Evolutionary conservation across 1,140 invertebrate species (phyloP), one percentile per base, ranked within the genome.

Genomic region (Mactra quadrangularis): DNA sequence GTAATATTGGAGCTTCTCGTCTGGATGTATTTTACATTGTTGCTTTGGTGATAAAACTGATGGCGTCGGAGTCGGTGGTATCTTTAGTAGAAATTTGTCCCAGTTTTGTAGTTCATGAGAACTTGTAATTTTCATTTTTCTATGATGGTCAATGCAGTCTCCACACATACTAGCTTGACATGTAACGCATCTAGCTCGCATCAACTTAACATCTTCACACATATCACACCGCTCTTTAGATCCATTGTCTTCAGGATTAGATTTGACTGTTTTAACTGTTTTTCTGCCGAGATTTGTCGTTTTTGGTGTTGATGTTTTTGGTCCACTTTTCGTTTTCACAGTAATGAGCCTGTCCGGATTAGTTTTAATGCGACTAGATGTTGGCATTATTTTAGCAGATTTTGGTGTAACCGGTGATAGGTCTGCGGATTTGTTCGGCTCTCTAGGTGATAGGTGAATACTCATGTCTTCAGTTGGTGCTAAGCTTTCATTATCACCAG

Each of bases 91-190:
- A 47, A 50, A 74, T 35, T 72, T 64, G 29, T 64, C 78, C 57
- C 70, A 72, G 45, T 68, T 35, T 52, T 72, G 68, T 13, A 74
- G 41, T n/a, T 82, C 78, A 31, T 82, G 78, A 13, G 59, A 22
- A n/a, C 7, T 7, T 3, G 64, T 35, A 15, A 82, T 72, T n/a
- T 66, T 60, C 75, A 78, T 78, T 50, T 72, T 82, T 47, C 38
- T 55, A 27, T 82, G 78, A 52, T 82, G 78, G 17, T 72, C 59
- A 29, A 53, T 53, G 33, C 78, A 82, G 15, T 52, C 35, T 13
- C 38, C 31, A 35, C 78, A 82, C 78, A 82, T 82, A 41, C 70
- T 82, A 6, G 70, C 64, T 27, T 74, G 53, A 27, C 78, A 82
- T 9, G 50, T 72, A 1, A 82, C 22, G 60, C 78, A 82, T 33